phyloP scores from a whole-genome alignment of 2,113 vertebrate species.

The Caracal caracal region DNA sequence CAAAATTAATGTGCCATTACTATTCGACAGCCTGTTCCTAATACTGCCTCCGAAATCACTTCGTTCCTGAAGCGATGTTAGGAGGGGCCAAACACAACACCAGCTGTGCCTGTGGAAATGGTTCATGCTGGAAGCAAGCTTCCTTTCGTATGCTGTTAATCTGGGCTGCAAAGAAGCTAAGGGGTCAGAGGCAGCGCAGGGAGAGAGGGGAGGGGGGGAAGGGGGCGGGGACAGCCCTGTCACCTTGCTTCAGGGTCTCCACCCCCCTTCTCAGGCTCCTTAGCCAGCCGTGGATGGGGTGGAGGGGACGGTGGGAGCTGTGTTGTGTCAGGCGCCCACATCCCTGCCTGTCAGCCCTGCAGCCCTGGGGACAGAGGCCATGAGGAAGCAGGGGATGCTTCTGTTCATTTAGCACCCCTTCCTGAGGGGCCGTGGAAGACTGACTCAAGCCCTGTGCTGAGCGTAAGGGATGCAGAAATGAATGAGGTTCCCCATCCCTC shows the following conservation, averaged over 20 bases:
- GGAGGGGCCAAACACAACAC: background rate
- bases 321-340: background rate
- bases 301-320: background rate
- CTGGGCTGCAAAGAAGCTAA: background rate
- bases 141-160: background rate
- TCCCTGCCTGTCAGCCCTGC: background rate
- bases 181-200: background rate
- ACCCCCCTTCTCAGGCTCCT: background rate
- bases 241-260: background rate
- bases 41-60: background rate
- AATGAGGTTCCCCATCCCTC: background rate
- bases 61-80: background rate
- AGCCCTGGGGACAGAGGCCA: background rate
- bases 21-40: slow-evolving; percentile 33
- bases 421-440: background rate
- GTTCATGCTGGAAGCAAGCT: background rate
- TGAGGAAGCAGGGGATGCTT: background rate
- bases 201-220: background rate
- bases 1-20: slow-evolving; percentile 29
- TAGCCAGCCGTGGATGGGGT: background rate
- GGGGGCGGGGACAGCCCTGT: background rate
- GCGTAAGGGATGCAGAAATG: background rate
- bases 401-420: background rate
- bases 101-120: slow-evolving; percentile 32
- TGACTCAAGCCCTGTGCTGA: background rate